These are phyloP conservation scores for Diplosoma virens DNA, from an alignment of 23 tunicate species.

Conservation along the genomic window DNA sequence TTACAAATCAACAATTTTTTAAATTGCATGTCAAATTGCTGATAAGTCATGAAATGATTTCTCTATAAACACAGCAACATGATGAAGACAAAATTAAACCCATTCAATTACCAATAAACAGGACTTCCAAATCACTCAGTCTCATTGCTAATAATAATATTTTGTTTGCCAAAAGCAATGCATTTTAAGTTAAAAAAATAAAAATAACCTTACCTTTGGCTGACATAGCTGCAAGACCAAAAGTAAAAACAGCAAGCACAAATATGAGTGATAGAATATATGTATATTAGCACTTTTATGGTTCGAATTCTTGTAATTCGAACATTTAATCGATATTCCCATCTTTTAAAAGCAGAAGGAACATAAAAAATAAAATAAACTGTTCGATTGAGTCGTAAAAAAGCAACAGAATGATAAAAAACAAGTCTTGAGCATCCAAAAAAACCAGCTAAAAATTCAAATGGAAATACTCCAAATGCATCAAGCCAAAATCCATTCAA, in stretches of 20 bases:
- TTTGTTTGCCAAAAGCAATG: too few relatives aligned
- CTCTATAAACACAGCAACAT: too few relatives aligned
- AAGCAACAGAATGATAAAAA: slow-evolving; percentile 37
- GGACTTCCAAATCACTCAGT: too few relatives aligned
- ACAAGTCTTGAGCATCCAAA: slow-evolving; percentile 43
- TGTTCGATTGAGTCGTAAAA: slow-evolving; percentile 60
- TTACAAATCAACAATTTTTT: too few relatives aligned
- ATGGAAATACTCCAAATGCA: slow-evolving; percentile 57
- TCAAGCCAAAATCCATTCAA: slow-evolving; percentile 68
- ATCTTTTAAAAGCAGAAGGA: slow-evolving; percentile 54
- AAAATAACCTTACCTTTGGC: slow-evolving; percentile 48
- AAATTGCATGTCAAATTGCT: too few relatives aligned
- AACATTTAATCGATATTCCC: slow-evolving; percentile 65
- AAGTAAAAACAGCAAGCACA: slow-evolving; percentile 63
- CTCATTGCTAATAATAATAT: too few relatives aligned
- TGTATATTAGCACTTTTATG: slow-evolving; percentile 71
- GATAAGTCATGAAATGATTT: too few relatives aligned
- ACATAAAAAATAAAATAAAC: slow-evolving; percentile 49
- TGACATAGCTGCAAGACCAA: slow-evolving; percentile 74
- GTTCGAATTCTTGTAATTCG: slow-evolving; percentile 53
- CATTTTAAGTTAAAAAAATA: too few relatives aligned
- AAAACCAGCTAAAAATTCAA: slow-evolving; percentile 56
- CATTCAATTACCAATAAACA: too few relatives aligned
- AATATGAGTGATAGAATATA: slow-evolving; percentile 75
- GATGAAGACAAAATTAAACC: not conserved